Evolutionary conservation across 2,797 vertebrate genomes (phyloP).

Genomic region (Liparis tanakae): DNA sequence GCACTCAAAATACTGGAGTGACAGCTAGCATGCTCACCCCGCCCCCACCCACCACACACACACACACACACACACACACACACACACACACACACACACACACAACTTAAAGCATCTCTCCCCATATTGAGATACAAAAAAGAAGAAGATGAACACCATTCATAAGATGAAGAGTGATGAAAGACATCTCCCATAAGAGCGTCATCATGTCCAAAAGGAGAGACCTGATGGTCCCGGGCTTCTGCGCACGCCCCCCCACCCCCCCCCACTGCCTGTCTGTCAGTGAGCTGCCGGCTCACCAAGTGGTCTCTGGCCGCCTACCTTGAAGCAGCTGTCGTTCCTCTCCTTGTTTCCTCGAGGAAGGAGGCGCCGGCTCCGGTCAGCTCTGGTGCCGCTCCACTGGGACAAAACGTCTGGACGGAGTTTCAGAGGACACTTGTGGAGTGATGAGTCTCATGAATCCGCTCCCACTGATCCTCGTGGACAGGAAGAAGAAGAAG

Average conservation of each 20-base stretch:
- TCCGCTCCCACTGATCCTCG: constrained; percentile 65
- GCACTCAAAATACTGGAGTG: neutral
- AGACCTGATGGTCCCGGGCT: neutral
- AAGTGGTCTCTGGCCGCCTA: constrained; percentile 57
- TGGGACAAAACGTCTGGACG: constrained; percentile 62
- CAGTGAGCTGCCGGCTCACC: constrained; percentile 18
- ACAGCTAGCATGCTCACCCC: constrained; percentile 12
- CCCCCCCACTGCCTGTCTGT: constrained; percentile 3
- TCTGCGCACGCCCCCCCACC: neutral
- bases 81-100: no score
- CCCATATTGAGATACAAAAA: neutral
- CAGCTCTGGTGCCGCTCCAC: constrained; percentile 65
- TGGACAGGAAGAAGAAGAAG: constrained; percentile 28
- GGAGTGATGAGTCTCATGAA: constrained; percentile 74
- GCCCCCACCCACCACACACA: neutral
- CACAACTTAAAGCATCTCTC: constrained; percentile 26
- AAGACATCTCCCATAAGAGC: neutral
- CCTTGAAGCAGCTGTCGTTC: constrained; percentile 80
- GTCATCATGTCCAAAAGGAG: neutral
- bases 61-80: no score
- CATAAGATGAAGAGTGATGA: neutral
- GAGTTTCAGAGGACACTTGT: constrained; percentile 68
- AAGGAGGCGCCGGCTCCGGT: constrained; percentile 78
- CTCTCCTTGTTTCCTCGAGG: constrained; percentile 58
- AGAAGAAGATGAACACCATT: neutral